Percentiles rank a stretch among this genome's conserved stretches.
These are phyloP conservation scores for Paraescarpia echinospica DNA, from an alignment of 1,140 invertebrate genomes.

Conservation along the genomic window DNA sequence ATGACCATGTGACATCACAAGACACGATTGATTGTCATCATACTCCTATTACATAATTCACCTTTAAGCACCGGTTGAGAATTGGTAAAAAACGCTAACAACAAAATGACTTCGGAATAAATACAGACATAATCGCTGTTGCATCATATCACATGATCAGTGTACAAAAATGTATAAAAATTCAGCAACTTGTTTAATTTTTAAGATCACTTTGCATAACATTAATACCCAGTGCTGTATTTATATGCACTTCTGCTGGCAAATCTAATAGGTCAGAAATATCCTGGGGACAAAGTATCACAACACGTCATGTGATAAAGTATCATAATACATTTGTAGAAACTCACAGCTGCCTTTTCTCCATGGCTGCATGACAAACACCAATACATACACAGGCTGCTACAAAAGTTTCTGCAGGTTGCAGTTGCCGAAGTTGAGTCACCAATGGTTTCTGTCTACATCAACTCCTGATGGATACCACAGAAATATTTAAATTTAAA, in stretches of 20 bases:
- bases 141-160: not conserved
- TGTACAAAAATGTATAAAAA: not conserved
- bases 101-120: not conserved
- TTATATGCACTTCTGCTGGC: not conserved
- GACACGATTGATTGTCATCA: not conserved
- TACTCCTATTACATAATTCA: not conserved
- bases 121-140: not conserved
- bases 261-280: not conserved
- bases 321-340: not conserved
- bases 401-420: not conserved
- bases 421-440: not conserved
- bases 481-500: not conserved
- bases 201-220: not conserved
- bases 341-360: not conserved
- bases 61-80: not conserved
- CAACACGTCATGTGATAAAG: not conserved
- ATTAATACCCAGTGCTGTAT: not conserved
- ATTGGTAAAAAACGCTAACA: constrained; percentile 1
- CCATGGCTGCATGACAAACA: not conserved
- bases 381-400: not conserved
- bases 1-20: not conserved
- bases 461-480: not conserved
- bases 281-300: not conserved
- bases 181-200: not conserved
- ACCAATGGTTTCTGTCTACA: not conserved